phyloP scores from a whole-genome alignment of 2,797 vertebrate genomes.

The Pangasius djambal region DNA sequence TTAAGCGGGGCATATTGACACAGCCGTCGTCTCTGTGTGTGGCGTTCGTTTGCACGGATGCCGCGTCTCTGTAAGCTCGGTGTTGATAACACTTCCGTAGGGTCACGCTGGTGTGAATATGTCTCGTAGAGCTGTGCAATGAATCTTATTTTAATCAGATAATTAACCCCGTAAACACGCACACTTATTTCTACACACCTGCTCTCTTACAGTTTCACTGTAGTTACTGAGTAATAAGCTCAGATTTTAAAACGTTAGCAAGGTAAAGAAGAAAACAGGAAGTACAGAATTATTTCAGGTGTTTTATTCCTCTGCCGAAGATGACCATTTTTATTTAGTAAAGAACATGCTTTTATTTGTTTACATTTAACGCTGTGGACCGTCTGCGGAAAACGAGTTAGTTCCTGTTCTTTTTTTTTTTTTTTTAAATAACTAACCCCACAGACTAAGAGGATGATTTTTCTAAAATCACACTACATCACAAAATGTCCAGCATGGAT shows the following conservation, averaged over 20 bases:
- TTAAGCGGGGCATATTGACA: slow-evolving; percentile 53
- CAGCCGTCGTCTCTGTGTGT: slow-evolving; percentile 13
- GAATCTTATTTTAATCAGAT: background rate
- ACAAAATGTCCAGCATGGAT: background rate
- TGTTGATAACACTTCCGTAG: background rate
- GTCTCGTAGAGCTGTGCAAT: too few relatives aligned
- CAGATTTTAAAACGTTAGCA: background rate
- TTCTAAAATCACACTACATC: background rate
- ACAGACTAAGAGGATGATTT: background rate
- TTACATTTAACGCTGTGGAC: background rate
- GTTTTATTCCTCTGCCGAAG: background rate
- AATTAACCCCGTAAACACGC: background rate
- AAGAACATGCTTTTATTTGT: background rate
- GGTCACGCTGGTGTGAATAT: background rate
- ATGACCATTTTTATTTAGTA: background rate
- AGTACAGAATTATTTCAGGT: background rate
- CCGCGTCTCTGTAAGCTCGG: background rate
- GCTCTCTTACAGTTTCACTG: background rate
- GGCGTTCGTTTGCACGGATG: background rate
- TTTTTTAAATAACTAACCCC: background rate
- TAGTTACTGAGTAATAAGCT: background rate
- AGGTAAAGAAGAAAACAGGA: background rate
- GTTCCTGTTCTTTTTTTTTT: background rate
- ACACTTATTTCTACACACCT: background rate
- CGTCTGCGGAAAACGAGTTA: background rate